A percentile compares a stretch with the other conserved stretches of the same genome.
These are phyloP conservation scores for Agonopterix alstromeriana DNA, from an alignment of 2,888 invertebrate species.

Conservation along the genomic window DNA sequence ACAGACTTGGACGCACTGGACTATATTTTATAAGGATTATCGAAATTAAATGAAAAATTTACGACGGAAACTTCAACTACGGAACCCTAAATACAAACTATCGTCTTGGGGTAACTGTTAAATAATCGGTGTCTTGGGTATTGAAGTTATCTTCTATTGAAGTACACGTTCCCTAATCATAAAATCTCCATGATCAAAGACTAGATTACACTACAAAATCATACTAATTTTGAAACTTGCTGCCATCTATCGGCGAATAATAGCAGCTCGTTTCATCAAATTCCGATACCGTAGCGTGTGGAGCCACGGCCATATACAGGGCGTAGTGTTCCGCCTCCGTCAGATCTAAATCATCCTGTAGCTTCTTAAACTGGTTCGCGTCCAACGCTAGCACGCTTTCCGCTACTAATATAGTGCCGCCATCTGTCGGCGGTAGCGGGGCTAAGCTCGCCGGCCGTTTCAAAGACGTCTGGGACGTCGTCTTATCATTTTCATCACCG, in stretches of 20 bases:
- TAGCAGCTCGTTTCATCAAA: slow-evolving; percentile 93
- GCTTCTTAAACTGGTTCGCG: slow-evolving; percentile 50
- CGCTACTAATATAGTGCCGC: slow-evolving; percentile 77
- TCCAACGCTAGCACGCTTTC: slow-evolving; percentile 68
- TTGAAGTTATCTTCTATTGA: no score
- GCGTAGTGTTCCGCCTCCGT: slow-evolving; percentile 94
- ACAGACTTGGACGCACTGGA: no score
- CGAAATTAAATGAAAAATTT: no score
- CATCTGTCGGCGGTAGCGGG: slow-evolving; percentile 68
- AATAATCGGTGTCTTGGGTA: no score
- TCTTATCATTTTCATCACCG: slow-evolving; percentile 65
- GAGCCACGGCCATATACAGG: slow-evolving; percentile 89
- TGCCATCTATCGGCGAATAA: slow-evolving; percentile 89
- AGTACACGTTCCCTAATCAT: no score
- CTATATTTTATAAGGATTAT: no score
- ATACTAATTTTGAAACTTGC: slow-evolving; percentile 74
- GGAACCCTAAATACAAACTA: no score
- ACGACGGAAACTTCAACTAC: no score
- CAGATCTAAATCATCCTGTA: slow-evolving; percentile 79
- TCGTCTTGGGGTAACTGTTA: no score
- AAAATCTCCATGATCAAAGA: no score
- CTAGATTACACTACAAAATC: neutral
- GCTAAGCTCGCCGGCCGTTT: slow-evolving; percentile 38
- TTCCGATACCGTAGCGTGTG: slow-evolving; percentile 90
- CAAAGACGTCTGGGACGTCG: slow-evolving; percentile 47